Evolutionary conservation across 2,797 vertebrate species (phyloP).

Genomic region (Etheostoma nigrum): DNA sequence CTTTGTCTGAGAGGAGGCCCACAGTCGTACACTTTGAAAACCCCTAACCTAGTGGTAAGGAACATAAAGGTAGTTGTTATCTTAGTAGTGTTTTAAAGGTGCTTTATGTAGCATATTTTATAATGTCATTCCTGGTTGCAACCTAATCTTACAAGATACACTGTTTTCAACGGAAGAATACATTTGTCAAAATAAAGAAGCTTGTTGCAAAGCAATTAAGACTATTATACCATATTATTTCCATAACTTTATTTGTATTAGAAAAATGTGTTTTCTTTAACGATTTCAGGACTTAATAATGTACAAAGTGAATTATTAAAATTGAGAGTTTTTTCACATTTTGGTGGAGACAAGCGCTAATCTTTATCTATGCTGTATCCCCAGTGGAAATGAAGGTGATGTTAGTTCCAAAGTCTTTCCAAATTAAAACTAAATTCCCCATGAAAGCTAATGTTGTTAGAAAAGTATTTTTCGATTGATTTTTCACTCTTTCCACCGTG

Average conservation of each 20-base stretch:
- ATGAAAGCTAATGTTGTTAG: constrained; percentile 40
- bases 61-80: not conserved
- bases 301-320: constrained; percentile 3
- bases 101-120: not conserved
- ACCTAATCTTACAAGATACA: not conserved
- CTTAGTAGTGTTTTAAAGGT: constrained; percentile 1
- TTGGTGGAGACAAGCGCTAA: constrained; percentile 4
- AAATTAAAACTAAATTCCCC: constrained; percentile 49
- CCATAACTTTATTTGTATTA: not conserved
- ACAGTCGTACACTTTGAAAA: no score
- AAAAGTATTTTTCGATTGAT: constrained; percentile 41
- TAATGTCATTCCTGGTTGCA: not conserved
- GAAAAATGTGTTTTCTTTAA: not conserved
- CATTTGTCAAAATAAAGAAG: not conserved
- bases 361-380: not conserved
- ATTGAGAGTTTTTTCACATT: not conserved
- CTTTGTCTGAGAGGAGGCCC: no score
- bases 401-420: constrained; percentile 16
- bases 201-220: not conserved
- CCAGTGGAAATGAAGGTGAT: not conserved
- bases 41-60: not conserved
- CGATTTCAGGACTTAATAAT: not conserved
- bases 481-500: constrained; percentile 4
- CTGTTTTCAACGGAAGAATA: not conserved
- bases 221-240: not conserved